These are phyloP conservation scores for Xiphophorus birchmanni DNA, from an alignment of 2,797 vertebrate genomes.

Conservation along the genomic window DNA sequence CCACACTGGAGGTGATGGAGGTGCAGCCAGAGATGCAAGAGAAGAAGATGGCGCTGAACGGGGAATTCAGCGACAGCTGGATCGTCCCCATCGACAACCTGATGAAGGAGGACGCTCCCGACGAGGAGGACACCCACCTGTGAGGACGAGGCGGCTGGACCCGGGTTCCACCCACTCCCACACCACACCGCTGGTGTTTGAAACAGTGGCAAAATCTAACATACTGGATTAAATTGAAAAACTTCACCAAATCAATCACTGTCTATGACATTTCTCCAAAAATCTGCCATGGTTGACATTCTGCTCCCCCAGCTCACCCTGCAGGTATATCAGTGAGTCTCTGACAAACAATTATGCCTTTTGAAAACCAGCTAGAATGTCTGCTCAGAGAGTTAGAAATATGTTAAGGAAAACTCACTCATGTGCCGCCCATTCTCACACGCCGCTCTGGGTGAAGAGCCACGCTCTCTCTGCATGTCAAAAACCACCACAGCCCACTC, in stretches of 20 bases:
- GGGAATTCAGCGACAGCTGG: constrained; percentile 95
- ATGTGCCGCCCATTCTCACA: neutral
- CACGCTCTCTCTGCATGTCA: neutral
- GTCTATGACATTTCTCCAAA: neutral
- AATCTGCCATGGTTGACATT: neutral
- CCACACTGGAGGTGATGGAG: constrained; percentile 97
- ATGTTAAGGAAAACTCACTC: neutral
- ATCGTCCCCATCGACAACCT: constrained; percentile 95
- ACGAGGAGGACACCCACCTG: constrained; percentile 97
- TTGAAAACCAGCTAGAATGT: neutral
- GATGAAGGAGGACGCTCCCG: constrained; percentile 87
- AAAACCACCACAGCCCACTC: neutral
- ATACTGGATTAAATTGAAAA: constrained; percentile 3
- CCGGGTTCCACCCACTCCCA: neutral
- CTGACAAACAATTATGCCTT: neutral
- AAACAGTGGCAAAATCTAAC: neutral
- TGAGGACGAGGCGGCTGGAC: constrained; percentile 57
- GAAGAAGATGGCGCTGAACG: constrained; percentile 88
- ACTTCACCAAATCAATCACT: constrained; percentile 7
- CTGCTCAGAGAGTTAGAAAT: neutral
- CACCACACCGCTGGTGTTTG: constrained; percentile 1
- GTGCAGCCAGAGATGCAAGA: constrained; percentile 94
- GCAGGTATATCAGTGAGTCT: neutral
- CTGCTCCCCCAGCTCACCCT: neutral
- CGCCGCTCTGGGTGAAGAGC: neutral